Evolutionary conservation across 2,888 invertebrate species (phyloP).

Genomic region (Callyntrura sp.): DNA sequence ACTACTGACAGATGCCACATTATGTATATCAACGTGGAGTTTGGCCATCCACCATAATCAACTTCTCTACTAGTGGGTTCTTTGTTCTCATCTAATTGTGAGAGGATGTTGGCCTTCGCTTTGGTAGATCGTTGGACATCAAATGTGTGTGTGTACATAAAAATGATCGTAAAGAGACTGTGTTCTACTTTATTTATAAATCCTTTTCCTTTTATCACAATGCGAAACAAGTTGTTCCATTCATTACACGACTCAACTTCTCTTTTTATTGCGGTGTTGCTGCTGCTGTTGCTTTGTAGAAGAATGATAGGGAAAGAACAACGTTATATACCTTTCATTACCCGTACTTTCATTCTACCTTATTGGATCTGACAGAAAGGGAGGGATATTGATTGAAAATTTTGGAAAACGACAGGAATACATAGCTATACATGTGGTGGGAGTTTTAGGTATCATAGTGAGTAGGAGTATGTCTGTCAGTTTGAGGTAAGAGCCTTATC

Average conservation of each 20-base stretch:
- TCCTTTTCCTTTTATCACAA: slow-evolving; percentile 10
- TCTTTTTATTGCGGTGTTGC: slow-evolving; percentile 1
- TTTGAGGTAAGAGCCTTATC: neutral
- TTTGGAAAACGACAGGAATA: slow-evolving; percentile 44
- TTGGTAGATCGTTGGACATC: slow-evolving; percentile 1
- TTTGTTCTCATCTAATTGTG: slow-evolving; percentile 23
- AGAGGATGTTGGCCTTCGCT: neutral
- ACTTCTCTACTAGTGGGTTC: neutral
- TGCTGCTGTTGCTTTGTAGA: neutral
- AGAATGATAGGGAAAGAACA: no score
- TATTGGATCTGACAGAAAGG: slow-evolving; percentile 36
- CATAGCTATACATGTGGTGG: neutral
- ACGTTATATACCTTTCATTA: neutral
- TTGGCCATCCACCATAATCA: no score
- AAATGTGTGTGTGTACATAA: slow-evolving; percentile 32
- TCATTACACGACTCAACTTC: neutral
- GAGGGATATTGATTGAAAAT: slow-evolving; percentile 65
- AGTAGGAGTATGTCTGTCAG: slow-evolving; percentile 36
- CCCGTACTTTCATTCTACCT: neutral
- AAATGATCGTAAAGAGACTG: slow-evolving; percentile 45
- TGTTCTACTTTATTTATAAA: slow-evolving; percentile 49
- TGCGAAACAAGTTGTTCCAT: slow-evolving; percentile 13
- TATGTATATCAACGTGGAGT: neutral
- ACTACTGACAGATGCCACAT: neutral
- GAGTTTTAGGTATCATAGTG: neutral